Percentiles rank a stretch among this genome's conserved stretches.
These are phyloP conservation scores for Psococerastis gibbosa DNA, from an alignment of 2,888 invertebrate genomes.

Conservation along the genomic window DNA sequence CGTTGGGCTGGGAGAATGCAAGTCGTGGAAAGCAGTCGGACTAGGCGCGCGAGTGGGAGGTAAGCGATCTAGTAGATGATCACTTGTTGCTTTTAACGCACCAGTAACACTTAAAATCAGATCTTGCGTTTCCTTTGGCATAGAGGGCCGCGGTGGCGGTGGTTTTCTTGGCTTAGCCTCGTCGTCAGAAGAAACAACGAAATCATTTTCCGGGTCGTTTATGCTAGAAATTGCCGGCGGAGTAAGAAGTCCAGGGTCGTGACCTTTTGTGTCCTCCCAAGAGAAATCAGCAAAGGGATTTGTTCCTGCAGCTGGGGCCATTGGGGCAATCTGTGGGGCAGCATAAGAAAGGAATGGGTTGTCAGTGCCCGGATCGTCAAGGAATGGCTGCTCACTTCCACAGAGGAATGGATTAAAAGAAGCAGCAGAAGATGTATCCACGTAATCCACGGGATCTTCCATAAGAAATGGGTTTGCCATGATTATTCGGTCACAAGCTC, in stretches of 20 bases:
- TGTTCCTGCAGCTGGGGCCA: slow-evolving; percentile 24
- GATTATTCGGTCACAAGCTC: slow-evolving; percentile 35
- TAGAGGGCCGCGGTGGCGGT: slow-evolving; percentile 36
- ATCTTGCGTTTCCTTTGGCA: slow-evolving; percentile 66
- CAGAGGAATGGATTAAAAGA: slow-evolving; percentile 48
- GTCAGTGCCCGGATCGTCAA: slow-evolving; percentile 23
- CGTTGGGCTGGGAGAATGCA: slow-evolving; percentile 72
- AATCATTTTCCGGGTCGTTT: slow-evolving; percentile 8
- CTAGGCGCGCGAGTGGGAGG: slow-evolving; percentile 74
- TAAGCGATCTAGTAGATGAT: slow-evolving; percentile 60
- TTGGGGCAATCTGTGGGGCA: no score
- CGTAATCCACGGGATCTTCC: slow-evolving; percentile 40
- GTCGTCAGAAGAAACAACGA: slow-evolving; percentile 6
- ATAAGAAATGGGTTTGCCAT: slow-evolving; percentile 64
- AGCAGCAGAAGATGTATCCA: slow-evolving; percentile 30
- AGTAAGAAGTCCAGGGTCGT: slow-evolving; percentile 13
- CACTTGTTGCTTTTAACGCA: slow-evolving; percentile 73
- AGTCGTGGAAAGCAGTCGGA: slow-evolving; percentile 61
- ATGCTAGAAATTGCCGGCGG: slow-evolving; percentile 5
- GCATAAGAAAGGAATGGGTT: slow-evolving; percentile 11
- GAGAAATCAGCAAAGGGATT: slow-evolving; percentile 36
- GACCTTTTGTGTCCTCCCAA: slow-evolving; percentile 13
- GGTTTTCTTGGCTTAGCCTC: slow-evolving; percentile 17
- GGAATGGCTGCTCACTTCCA: slow-evolving; percentile 48
- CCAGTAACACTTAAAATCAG: slow-evolving; percentile 70